Conservation (phyloP, 1,140 invertebrate species). For the Drosophila pachea region DNA sequence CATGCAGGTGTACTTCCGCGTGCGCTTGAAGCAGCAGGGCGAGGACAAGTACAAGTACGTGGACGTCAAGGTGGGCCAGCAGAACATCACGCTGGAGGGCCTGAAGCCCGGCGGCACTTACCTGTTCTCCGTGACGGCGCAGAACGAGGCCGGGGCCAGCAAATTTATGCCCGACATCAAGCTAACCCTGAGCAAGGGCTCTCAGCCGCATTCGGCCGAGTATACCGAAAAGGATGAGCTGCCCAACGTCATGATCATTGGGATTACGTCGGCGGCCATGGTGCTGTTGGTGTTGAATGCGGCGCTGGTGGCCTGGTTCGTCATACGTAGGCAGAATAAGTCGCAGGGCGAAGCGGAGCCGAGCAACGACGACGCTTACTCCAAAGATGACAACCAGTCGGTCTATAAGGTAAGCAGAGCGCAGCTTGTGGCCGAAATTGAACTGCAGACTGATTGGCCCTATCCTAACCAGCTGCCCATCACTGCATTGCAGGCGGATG, state of each 20-base stretch:
- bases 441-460: slow-evolving; percentile 15
- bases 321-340: slow-evolving; percentile 83
- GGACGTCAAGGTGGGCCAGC: slow-evolving; percentile 88
- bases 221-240: slow-evolving; percentile 84
- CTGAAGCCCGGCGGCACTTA: slow-evolving; percentile 91
- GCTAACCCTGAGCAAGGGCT: slow-evolving; percentile 81
- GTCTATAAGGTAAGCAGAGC: slow-evolving; percentile 78
- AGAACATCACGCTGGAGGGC: slow-evolving; percentile 83
- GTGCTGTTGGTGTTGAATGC: slow-evolving; percentile 89
- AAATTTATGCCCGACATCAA: slow-evolving; percentile 89
- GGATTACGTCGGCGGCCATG: slow-evolving; percentile 87
- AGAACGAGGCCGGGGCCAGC: slow-evolving; percentile 91
- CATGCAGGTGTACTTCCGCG: slow-evolving; percentile 87
- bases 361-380: slow-evolving; percentile 91
- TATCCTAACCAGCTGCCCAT: slow-evolving; percentile 71
- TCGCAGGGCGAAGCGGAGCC: slow-evolving; percentile 80
- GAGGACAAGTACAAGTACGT: slow-evolving; percentile 85
- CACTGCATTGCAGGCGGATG: slow-evolving; percentile 77
- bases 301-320: slow-evolving; percentile 89
- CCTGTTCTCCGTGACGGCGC: slow-evolving; percentile 91
- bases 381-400: slow-evolving; percentile 84
- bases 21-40: slow-evolving; percentile 82
- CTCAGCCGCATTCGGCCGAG: slow-evolving; percentile 83
- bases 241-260: slow-evolving; percentile 88
- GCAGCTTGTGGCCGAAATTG: slow-evolving; percentile 3